These are phyloP conservation scores for Mus spretus DNA, from an alignment of 2,797 vertebrate species.

Conservation along the genomic window DNA sequence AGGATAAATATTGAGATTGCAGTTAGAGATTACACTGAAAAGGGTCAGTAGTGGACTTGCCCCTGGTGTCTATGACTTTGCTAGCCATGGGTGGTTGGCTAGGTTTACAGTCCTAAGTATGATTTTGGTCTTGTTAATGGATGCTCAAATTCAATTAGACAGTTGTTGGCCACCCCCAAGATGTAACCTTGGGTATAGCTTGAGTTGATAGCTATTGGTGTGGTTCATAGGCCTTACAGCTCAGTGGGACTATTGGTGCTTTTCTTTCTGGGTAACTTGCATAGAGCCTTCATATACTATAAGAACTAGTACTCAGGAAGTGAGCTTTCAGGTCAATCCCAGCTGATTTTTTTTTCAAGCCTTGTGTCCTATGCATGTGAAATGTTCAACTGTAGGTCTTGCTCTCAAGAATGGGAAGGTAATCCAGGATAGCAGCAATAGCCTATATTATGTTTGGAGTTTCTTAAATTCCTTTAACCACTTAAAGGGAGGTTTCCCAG, in stretches of 20 bases:
- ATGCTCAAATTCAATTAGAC: background rate
- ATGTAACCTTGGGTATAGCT: background rate
- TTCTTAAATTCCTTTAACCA: background rate
- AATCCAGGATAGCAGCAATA: background rate
- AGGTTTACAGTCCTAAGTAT: background rate
- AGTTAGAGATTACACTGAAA: background rate
- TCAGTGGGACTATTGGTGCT: background rate
- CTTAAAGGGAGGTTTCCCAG: background rate
- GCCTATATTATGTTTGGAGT: background rate
- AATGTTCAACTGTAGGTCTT: background rate
- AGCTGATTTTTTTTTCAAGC: background rate
- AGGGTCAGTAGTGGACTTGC: background rate
- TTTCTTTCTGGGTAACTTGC: background rate
- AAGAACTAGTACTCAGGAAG: background rate
- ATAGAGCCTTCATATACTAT: background rate
- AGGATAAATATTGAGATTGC: background rate
- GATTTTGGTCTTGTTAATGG: background rate
- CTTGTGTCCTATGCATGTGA: background rate
- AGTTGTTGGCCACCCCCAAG: background rate
- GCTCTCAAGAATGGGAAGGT: background rate
- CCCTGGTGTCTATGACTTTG: background rate
- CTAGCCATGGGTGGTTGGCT: background rate
- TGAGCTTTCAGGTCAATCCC: background rate
- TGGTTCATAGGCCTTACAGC: background rate
- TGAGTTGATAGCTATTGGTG: background rate